Percentiles rank a stretch among this genome's conserved stretches.
phyloP scores from a whole-genome alignment of 2,888 invertebrate species.

The Xanthia togata region DNA sequence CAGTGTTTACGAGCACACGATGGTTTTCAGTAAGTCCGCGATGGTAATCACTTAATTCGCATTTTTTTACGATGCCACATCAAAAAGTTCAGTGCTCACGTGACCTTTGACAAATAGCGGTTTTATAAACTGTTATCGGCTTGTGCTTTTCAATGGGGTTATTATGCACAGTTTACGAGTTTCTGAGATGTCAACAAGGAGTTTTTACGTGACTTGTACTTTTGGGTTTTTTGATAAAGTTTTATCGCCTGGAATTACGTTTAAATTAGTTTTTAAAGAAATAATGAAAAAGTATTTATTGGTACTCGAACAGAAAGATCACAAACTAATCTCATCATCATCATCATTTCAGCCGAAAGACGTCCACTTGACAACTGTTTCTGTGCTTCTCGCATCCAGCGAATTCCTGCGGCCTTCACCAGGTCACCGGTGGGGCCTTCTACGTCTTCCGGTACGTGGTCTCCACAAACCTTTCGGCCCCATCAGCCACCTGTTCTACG shows the following conservation, averaged over 20 bases:
- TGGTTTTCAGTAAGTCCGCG: slow-evolving; percentile 69
- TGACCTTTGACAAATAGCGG: slow-evolving; percentile 64
- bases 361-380: too few species aligned
- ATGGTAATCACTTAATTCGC: slow-evolving; percentile 77
- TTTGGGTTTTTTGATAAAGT: not conserved
- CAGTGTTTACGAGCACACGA: slow-evolving; percentile 70
- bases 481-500: too few species aligned
- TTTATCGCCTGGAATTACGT: not conserved
- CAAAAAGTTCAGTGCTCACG: slow-evolving; percentile 53
- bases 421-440: too few species aligned
- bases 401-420: too few species aligned
- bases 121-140: slow-evolving; percentile 49
- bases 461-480: too few species aligned
- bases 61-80: slow-evolving; percentile 70
- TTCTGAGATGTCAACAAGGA: slow-evolving; percentile 28
- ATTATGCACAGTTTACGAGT: slow-evolving; percentile 50
- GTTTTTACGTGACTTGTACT: slow-evolving; percentile 2
- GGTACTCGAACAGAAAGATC: not conserved
- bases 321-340: not conserved
- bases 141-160: slow-evolving; percentile 42
- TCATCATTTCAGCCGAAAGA: too few species aligned
- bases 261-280: not conserved
- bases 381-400: too few species aligned
- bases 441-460: too few species aligned
- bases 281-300: not conserved